Evolutionary conservation across 2,113 vertebrate genomes (phyloP).

Genomic region (Leptosomus discolor): DNA sequence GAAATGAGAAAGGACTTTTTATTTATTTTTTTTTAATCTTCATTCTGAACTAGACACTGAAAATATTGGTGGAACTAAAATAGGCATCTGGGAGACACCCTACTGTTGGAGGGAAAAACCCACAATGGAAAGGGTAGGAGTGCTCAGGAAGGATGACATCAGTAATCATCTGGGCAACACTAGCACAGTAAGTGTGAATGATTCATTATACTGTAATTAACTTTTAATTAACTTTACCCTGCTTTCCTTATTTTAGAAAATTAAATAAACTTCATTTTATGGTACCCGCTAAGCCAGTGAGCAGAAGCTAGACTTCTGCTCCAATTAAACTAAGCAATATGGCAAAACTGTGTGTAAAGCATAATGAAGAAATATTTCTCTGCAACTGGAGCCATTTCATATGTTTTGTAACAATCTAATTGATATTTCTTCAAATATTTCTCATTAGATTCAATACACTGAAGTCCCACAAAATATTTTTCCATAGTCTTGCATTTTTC

Average conservation of each 20-base stretch:
- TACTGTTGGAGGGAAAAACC: background rate
- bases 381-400: conserved; percentile 15
- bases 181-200: conserved; percentile 51
- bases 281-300: conserved; percentile 63
- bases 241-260: conserved; percentile 78
- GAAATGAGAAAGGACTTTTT: background rate
- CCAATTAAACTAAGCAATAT: conserved; percentile 71
- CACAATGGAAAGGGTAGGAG: background rate
- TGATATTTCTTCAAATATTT: conserved; percentile 39
- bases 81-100: background rate
- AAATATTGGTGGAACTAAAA: background rate
- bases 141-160: conserved; percentile 42
- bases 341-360: conserved; percentile 56
- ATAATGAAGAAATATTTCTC: conserved; percentile 63
- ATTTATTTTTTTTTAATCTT: background rate
- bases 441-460: background rate
- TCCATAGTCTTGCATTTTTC: background rate
- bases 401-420: conserved; percentile 44
- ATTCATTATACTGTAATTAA: conserved; percentile 76
- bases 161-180: conserved; percentile 62
- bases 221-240: conserved; percentile 76
- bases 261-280: conserved; percentile 80
- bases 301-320: conserved; percentile 57
- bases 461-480: conserved; percentile 36
- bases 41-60: background rate